Evolutionary conservation across 2,113 vertebrate species (phyloP).

Genomic region (Propithecus coquereli): DNA sequence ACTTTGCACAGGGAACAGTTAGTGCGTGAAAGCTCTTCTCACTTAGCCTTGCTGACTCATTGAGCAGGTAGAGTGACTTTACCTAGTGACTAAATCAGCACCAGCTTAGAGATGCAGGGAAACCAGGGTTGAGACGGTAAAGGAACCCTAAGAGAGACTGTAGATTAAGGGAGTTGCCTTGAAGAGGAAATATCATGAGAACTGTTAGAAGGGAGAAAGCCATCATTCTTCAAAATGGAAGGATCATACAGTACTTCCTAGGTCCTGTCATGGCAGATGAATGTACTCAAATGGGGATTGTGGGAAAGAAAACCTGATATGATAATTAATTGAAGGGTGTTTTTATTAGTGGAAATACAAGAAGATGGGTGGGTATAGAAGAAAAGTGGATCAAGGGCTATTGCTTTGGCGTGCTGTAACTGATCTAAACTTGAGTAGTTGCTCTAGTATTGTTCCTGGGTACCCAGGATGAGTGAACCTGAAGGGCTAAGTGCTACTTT

Average conservation of each 20-base stretch:
- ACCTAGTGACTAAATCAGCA: conserved; percentile 52
- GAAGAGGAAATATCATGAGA: neutral
- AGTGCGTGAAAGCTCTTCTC: conserved; percentile 5
- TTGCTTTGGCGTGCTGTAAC: neutral
- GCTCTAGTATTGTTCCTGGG: neutral
- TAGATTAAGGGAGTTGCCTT: conserved; percentile 25
- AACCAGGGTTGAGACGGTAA: conserved; percentile 42
- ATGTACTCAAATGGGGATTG: neutral
- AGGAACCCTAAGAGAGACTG: conserved; percentile 4
- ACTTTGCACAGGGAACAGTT: conserved; percentile 28
- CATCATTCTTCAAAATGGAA: neutral
- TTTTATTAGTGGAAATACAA: neutral
- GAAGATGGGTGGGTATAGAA: neutral
- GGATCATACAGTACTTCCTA: neutral
- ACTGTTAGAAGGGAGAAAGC: neutral
- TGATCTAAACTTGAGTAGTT: neutral
- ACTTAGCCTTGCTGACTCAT: conserved; percentile 70
- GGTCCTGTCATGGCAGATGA: neutral
- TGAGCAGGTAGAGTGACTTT: conserved; percentile 50
- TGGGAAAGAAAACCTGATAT: neutral
- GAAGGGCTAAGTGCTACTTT: neutral
- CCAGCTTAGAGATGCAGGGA: neutral
- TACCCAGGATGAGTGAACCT: neutral
- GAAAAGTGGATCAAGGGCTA: neutral
- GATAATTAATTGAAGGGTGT: neutral